Evolutionary conservation across 2,113 vertebrate species (phyloP).

Genomic region (Phocoena phocoena): DNA sequence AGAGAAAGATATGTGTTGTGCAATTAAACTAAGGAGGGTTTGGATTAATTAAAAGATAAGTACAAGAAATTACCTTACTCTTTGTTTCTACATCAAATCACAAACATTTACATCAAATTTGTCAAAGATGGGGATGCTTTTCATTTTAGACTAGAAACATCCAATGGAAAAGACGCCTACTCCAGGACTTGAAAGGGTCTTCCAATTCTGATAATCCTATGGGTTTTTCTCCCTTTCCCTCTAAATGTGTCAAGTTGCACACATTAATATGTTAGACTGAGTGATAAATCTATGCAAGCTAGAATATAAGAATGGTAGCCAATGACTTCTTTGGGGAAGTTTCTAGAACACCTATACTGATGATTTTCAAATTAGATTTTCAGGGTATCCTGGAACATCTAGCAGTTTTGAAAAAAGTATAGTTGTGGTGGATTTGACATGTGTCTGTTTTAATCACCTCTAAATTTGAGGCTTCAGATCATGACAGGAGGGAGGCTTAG

Average conservation of each 20-base stretch:
- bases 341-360: neutral
- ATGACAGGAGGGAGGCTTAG: neutral
- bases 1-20: neutral
- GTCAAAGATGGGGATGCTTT: constrained; percentile 30
- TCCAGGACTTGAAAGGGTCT: constrained; percentile 35
- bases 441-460: neutral
- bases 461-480: neutral
- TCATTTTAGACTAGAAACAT: neutral
- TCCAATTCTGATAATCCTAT: neutral
- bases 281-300: neutral
- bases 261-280: neutral
- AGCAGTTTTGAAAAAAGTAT: neutral
- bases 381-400: neutral
- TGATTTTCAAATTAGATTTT: neutral
- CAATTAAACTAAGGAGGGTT: neutral
- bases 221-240: constrained; percentile 1
- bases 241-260: neutral
- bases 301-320: neutral
- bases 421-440: neutral
- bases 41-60: neutral
- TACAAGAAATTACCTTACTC: neutral
- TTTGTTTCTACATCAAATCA: neutral
- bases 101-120: constrained; percentile 13
- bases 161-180: neutral
- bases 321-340: neutral